These are phyloP conservation scores for Drosophila bocqueti DNA, from an alignment of 1,140 invertebrate species.

Conservation along the genomic window DNA sequence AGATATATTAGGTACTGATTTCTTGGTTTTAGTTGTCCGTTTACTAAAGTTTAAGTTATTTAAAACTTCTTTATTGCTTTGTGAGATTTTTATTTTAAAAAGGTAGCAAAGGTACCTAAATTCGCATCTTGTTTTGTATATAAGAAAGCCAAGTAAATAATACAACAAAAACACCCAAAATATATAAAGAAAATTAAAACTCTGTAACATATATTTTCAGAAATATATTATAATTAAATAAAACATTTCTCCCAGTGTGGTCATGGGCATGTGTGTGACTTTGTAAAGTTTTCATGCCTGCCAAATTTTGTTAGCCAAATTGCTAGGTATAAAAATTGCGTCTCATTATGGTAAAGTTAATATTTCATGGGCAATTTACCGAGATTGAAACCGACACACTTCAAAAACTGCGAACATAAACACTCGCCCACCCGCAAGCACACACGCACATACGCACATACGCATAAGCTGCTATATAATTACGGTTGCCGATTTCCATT, in stretches of 20 bases:
- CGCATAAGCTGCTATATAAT: conserved; percentile 51
- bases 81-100: too few species aligned
- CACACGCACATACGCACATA: conserved; percentile 54
- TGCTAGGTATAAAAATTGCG: conserved; percentile 74
- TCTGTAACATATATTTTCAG: background rate
- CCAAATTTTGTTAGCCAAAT: conserved; percentile 67
- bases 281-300: conserved; percentile 21
- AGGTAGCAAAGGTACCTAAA: too few species aligned
- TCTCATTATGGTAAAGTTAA: conserved; percentile 80
- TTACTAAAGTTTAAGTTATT: too few species aligned
- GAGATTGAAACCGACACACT: conserved; percentile 81
- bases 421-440: conserved; percentile 14
- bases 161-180: background rate
- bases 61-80: too few species aligned
- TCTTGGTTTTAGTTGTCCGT: too few species aligned
- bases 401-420: conserved; percentile 66
- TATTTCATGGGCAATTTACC: conserved; percentile 82
- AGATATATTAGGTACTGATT: too few species aligned
- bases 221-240: background rate
- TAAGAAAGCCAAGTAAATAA: background rate
- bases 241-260: background rate
- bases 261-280: conserved; percentile 9
- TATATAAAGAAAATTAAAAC: background rate
- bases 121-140: too few species aligned
- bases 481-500: conserved; percentile 46